Conservation (phyloP, 2,797 vertebrate genomes). For the Arvicola amphibius region DNA sequence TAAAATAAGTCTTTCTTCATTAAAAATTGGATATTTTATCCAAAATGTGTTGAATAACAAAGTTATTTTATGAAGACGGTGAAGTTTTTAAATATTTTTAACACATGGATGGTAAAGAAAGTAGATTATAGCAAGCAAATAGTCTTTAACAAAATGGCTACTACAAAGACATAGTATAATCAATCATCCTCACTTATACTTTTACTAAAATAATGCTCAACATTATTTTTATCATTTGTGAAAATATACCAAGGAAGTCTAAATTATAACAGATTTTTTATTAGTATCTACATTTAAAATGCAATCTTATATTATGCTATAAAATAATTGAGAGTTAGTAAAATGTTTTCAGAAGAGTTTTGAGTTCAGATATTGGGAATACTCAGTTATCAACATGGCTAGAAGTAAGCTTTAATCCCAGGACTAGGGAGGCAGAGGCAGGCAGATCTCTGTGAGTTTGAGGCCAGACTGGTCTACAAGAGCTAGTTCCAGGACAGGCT, state of each 20-base stretch:
- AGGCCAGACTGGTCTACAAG: no score
- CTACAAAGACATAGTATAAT: background rate
- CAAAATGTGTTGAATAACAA: background rate
- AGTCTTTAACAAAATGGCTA: background rate
- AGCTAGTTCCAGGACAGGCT: no score
- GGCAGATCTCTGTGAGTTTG: no score
- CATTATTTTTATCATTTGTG: background rate
- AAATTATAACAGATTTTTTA: background rate
- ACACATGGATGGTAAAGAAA: background rate
- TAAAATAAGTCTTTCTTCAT: background rate
- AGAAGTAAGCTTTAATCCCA: no score
- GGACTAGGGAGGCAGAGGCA: no score
- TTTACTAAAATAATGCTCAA: background rate
- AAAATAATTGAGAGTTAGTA: background rate
- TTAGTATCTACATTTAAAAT: background rate
- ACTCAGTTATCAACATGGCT: background rate
- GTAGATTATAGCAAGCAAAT: background rate
- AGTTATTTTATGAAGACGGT: background rate
- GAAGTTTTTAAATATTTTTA: background rate
- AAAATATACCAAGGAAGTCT: background rate
- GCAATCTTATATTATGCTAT: background rate
- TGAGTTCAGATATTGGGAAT: background rate
- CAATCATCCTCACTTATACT: background rate
- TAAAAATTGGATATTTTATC: background rate
- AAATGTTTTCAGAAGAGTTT: background rate